These are phyloP conservation scores for Macrobrachium nipponense DNA, from an alignment of 1,140 invertebrate genomes.

Conservation along the genomic window DNA sequence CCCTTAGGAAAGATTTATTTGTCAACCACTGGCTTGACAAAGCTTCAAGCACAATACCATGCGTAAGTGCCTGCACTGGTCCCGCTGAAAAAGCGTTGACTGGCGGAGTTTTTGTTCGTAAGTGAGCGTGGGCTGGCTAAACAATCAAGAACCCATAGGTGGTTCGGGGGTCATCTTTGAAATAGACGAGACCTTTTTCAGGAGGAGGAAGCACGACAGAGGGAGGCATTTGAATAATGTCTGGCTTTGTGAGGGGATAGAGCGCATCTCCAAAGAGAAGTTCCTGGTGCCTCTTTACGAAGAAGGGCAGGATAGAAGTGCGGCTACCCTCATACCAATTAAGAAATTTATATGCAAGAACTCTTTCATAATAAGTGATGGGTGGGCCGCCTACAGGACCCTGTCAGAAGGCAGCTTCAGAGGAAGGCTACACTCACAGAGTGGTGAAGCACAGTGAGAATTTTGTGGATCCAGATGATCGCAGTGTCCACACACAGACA, in stretches of 20 bases:
- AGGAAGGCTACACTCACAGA: no score
- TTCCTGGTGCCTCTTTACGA: neutral
- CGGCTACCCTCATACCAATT: neutral
- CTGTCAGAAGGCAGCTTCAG: no score
- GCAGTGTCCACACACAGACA: neutral
- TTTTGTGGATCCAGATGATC: neutral
- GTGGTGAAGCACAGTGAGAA: neutral
- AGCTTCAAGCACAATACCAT: neutral
- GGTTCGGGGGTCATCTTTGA: neutral
- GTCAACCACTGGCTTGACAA: constrained; percentile 12
- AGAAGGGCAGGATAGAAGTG: neutral
- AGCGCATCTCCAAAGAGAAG: neutral
- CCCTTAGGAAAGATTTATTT: neutral
- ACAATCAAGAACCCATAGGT: constrained; percentile 4
- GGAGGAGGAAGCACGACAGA: neutral
- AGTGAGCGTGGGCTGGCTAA: neutral
- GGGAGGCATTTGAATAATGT: neutral
- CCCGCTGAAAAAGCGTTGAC: neutral
- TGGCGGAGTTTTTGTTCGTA: constrained; percentile 4
- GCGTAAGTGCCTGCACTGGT: neutral
- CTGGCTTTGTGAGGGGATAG: constrained; percentile 6
- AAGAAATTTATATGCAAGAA: neutral
- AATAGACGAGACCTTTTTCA: constrained; percentile 11
- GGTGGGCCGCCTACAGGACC: neutral
- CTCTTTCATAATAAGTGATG: neutral